A percentile compares a stretch with the other conserved stretches of the same genome.
Conservation (phyloP, 2,797 vertebrate species). For the Semotilus atromaculatus region DNA sequence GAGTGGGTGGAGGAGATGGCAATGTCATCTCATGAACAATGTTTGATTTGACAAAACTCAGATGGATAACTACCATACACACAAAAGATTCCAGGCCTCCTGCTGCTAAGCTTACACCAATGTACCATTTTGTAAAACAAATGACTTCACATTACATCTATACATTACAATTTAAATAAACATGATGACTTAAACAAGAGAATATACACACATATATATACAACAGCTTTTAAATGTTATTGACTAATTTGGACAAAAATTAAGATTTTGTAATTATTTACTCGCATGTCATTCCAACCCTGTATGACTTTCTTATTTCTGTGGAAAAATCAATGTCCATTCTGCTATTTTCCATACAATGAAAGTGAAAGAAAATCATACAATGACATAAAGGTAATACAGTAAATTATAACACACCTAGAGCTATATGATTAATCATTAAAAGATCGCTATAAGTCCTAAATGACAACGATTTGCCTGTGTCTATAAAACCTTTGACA, state of each 20-base stretch:
- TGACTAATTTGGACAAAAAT: neutral
- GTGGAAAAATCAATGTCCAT: too few relatives aligned
- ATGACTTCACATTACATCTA: neutral
- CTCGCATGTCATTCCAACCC: neutral
- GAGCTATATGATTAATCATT: too few relatives aligned
- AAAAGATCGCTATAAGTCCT: too few relatives aligned
- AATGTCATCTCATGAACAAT: conserved; percentile 24
- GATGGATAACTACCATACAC: conserved; percentile 24
- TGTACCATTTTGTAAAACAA: conserved; percentile 22
- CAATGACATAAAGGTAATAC: too few relatives aligned
- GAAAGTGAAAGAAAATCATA: neutral
- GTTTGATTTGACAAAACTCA: conserved; percentile 34
- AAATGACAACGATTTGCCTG: too few relatives aligned
- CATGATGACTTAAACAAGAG: neutral
- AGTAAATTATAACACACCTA: too few relatives aligned
- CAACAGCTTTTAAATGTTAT: neutral
- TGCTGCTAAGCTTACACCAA: neutral
- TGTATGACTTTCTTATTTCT: too few relatives aligned
- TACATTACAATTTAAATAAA: conserved; percentile 8
- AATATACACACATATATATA: neutral
- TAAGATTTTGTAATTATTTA: neutral
- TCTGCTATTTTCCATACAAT: neutral
- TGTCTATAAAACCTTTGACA: too few relatives aligned
- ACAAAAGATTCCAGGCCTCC: conserved; percentile 24
- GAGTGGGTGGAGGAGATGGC: conserved; percentile 20